Conservation (phyloP, 1,140 invertebrate genomes). For the Belonocnema kinseyi region DNA sequence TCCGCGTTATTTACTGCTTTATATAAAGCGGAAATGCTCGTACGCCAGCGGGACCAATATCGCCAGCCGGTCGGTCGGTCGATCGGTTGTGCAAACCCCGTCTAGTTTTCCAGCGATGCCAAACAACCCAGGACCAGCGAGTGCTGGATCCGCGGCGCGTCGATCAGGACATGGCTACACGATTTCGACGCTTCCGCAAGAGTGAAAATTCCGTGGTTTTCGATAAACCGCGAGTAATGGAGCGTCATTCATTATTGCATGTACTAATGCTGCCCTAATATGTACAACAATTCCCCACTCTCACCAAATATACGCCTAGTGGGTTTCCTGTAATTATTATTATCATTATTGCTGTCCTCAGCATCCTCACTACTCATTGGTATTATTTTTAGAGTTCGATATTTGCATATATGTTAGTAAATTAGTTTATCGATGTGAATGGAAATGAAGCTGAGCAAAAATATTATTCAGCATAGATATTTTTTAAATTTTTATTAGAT, state of each 20-base stretch:
- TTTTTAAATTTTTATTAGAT: no score
- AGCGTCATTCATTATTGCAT: conserved; percentile 69
- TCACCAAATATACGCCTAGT: background rate
- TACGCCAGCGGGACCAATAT: conserved; percentile 46
- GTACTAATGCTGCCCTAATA: conserved; percentile 53
- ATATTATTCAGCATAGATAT: no score
- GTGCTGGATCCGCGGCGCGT: background rate
- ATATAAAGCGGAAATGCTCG: conserved; percentile 50
- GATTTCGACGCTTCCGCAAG: conserved; percentile 48
- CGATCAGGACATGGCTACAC: conserved; percentile 25
- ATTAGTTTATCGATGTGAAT: no score
- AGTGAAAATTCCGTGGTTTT: conserved; percentile 65
- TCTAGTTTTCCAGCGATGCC: conserved; percentile 25
- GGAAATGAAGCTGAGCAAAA: no score
- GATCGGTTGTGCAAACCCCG: conserved; percentile 2
- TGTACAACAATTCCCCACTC: conserved; percentile 1
- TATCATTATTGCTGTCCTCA: conserved; percentile 6
- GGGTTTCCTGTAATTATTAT: conserved; percentile 28
- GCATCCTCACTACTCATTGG: no score
- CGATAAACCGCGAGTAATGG: conserved; percentile 69
- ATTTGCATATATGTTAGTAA: no score
- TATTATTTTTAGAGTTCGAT: no score
- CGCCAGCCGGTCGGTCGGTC: conserved; percentile 5
- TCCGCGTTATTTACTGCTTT: conserved; percentile 43
- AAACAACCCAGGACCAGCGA: background rate